Evolutionary conservation across 2,888 invertebrate genomes (phyloP), one percentile per base, ranked within the genome.

Genomic region (Drosophila greeni): DNA sequence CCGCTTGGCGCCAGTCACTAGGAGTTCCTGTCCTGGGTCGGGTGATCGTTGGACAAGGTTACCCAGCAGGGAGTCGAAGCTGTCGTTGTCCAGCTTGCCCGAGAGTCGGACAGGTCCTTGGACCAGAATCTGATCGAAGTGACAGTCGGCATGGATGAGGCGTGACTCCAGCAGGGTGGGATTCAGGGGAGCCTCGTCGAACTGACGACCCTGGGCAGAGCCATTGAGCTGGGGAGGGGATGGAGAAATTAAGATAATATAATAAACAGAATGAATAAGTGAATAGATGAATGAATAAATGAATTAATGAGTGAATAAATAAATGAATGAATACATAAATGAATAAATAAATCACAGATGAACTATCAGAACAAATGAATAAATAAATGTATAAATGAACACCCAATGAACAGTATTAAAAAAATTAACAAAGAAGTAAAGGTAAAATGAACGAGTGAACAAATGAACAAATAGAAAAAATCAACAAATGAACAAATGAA

Each of bases 71-170:
- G 79, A 57, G n/a, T 86, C 78, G 53, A 90, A 89, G 43, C 83
- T 76, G 6, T 82, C 76, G 1, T 86, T 86, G 72, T 91, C 90
- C 5, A 91, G 81, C 9, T 81, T 75, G n/a, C 90, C 86, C 5
- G 86, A 84, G 5, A 92, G 71, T 16, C 86, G 82, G 18, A 92
- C 74, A 1, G 88, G 81, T 7, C 92, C 92, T 11, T 88, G 83
- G 0, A 92, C 89, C 72, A 89, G 85, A 11, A 92, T 81, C 43
- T 90, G 79, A 11, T 83, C 82, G 58, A 92, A 91, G 64, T 89
- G 86, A 5, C 90, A 89, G 36, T 88, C 87, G 1, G 91, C 86
- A 5, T 82, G 83, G 1, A 91, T 84, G 1, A 75, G 61, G 1
- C 85, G 85, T 0, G 88, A 85, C 36, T 91, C 89, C n/a, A 85